Conservation (phyloP, 2,797 vertebrate species). For the Tauraco hartlaubi region DNA sequence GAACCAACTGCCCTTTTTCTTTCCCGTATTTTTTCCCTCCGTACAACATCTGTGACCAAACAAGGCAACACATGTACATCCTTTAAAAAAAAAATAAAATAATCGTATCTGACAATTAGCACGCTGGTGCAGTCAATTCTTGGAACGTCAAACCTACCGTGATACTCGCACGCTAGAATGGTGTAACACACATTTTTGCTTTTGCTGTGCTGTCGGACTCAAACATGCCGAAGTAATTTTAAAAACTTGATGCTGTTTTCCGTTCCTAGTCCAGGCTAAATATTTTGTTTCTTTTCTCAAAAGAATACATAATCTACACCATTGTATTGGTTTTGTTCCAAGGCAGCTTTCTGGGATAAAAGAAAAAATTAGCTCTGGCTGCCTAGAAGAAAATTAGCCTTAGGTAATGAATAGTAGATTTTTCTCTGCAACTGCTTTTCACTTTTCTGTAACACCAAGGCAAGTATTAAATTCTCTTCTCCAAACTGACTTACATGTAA, state of each 20-base stretch:
- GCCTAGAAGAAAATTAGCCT: background rate
- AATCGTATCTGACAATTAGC: slow-evolving; percentile 21
- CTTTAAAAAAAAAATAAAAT: background rate
- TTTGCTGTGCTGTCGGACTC: slow-evolving; percentile 2
- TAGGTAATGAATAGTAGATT: background rate
- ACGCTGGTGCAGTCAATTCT: background rate
- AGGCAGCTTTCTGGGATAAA: background rate
- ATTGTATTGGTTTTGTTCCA: background rate
- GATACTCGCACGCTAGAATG: background rate
- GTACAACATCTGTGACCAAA: slow-evolving; percentile 32
- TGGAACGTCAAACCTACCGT: background rate
- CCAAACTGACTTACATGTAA: background rate
- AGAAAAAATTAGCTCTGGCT: background rate
- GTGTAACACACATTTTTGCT: slow-evolving; percentile 37
- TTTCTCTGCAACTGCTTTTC: background rate
- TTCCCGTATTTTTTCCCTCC: background rate
- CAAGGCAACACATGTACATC: slow-evolving; percentile 2
- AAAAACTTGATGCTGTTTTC: background rate
- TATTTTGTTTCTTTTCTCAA: slow-evolving; percentile 18
- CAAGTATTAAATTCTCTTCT: background rate
- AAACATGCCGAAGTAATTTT: background rate
- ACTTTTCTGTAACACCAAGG: background rate
- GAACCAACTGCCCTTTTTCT: background rate
- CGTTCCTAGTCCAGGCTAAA: slow-evolving; percentile 7
- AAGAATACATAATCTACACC: background rate